A percentile compares a stretch with the other conserved stretches of the same genome.
Conservation (phyloP, 2,113 vertebrate genomes). For the Cyprichromis sp. region DNA sequence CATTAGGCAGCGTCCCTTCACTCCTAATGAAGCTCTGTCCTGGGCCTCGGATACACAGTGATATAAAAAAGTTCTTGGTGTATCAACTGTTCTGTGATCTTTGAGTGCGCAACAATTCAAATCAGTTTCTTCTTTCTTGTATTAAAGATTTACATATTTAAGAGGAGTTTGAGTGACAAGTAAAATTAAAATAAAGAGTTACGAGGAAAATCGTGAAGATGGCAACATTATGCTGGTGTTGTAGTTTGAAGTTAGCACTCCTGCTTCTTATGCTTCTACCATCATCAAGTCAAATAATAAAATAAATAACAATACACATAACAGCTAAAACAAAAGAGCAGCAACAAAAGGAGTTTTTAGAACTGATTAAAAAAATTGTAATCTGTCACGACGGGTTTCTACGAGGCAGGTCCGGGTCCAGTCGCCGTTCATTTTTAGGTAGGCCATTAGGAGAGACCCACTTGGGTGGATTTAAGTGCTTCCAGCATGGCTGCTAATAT, state of each 20-base stretch:
- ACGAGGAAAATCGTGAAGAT: neutral
- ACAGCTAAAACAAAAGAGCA: neutral
- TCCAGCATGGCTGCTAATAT: neutral
- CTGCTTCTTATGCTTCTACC: neutral
- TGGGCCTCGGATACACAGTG: neutral
- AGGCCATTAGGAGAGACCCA: rapidly evolving
- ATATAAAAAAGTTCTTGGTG: neutral
- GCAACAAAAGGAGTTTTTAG: neutral
- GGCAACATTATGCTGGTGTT: rapidly evolving
- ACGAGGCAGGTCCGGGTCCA: rapidly evolving
- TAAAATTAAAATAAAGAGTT: neutral
- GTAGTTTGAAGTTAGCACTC: neutral
- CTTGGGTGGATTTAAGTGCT: neutral
- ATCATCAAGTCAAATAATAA: neutral
- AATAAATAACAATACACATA: neutral
- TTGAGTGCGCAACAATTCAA: neutral
- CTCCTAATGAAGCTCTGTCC: conserved; percentile 2
- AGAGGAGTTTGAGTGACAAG: neutral
- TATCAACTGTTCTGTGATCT: neutral
- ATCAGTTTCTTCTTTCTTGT: neutral
- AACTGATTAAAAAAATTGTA: neutral
- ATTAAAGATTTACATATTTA: neutral
- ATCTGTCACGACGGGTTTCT: neutral
- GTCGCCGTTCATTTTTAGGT: neutral
- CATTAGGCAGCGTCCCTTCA: neutral